Evolutionary conservation across 2,888 invertebrate species (phyloP).

Genomic region (Dilophus febrilis): DNA sequence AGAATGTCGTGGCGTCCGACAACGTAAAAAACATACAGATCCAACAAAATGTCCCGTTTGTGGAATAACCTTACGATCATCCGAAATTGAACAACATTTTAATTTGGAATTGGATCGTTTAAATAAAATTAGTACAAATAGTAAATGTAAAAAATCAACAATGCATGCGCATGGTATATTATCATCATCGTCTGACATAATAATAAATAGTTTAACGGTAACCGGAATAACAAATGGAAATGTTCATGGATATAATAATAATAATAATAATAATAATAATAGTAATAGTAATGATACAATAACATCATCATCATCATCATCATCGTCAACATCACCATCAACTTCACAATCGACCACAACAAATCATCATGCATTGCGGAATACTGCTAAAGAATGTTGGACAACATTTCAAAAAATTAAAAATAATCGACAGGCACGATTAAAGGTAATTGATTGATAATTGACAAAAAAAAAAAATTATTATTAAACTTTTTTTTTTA

Average conservation of each 20-base stretch:
- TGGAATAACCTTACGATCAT: constrained; percentile 62
- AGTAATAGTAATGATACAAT: too few relatives aligned
- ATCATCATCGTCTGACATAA: not conserved
- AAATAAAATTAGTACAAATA: constrained; percentile 33
- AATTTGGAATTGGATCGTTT: constrained; percentile 61
- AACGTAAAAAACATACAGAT: constrained; percentile 43
- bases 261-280: too few relatives aligned
- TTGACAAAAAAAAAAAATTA: not conserved
- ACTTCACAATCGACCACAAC: constrained; percentile 19
- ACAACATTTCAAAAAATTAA: constrained; percentile 59
- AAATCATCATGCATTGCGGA: constrained; percentile 10
- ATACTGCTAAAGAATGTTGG: constrained; percentile 40
- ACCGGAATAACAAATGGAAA: too few relatives aligned
- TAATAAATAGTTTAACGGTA: too few relatives aligned
- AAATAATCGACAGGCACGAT: constrained; percentile 50
- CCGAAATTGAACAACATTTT: constrained; percentile 72
- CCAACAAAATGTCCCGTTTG: constrained; percentile 78
- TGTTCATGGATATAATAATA: too few relatives aligned
- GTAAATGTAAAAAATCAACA: constrained; percentile 18
- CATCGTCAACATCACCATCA: too few relatives aligned
- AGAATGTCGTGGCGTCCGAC: constrained; percentile 26
- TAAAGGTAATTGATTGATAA: constrained; percentile 25
- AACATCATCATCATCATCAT: too few relatives aligned
- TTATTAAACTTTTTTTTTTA: not conserved
- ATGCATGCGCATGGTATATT: constrained; percentile 7